Conservation (phyloP, 2,888 invertebrate genomes). For the Troides oblongomaculatus region DNA sequence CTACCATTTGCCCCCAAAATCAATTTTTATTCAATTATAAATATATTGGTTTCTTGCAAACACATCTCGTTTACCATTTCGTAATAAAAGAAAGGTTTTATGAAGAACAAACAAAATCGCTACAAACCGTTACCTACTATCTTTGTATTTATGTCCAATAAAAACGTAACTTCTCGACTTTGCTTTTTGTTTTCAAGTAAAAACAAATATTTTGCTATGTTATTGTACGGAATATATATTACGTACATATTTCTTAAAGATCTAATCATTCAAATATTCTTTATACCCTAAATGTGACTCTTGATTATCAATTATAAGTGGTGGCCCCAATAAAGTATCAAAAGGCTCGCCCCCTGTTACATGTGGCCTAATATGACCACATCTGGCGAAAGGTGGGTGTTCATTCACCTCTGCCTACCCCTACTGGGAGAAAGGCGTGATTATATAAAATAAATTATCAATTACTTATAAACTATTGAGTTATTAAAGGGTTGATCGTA, state of each 20-base stretch:
- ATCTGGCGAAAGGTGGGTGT: too few relatives aligned
- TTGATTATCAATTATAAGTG: too few relatives aligned
- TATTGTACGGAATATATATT: neutral
- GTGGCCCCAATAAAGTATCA: too few relatives aligned
- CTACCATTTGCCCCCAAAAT: neutral
- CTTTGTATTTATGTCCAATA: neutral
- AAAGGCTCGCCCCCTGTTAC: too few relatives aligned
- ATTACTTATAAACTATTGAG: too few relatives aligned
- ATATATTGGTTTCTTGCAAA: neutral
- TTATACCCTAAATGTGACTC: neutral
- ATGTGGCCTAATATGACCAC: too few relatives aligned
- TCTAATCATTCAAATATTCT: neutral
- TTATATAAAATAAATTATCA: too few relatives aligned
- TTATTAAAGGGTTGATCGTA: too few relatives aligned
- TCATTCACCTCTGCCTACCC: too few relatives aligned
- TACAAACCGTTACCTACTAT: neutral
- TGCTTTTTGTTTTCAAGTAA: neutral
- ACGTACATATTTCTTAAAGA: too few relatives aligned
- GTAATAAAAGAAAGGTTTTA: neutral
- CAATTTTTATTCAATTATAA: neutral
- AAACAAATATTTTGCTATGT: too few relatives aligned
- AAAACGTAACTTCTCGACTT: neutral
- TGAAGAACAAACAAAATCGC: neutral
- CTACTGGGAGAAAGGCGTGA: too few relatives aligned
- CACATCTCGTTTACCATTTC: neutral